A percentile compares a stretch with the other conserved stretches of the same genome.
These are phyloP conservation scores for Centropristis striata DNA, from an alignment of 2,113 vertebrate genomes.

Conservation along the genomic window DNA sequence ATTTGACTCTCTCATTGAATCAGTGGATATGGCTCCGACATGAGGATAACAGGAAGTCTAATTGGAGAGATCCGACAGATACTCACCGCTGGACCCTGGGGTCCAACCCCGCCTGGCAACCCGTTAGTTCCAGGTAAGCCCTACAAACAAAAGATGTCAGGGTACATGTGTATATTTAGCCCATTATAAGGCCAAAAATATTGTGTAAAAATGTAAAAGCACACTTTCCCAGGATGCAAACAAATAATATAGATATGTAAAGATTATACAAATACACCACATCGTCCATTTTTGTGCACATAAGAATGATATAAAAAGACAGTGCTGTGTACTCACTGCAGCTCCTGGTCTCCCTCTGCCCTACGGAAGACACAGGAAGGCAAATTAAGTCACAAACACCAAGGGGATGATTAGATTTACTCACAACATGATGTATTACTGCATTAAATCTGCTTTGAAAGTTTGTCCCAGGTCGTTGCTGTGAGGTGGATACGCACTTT, in stretches of 20 bases:
- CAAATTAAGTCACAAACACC: conserved; percentile 74
- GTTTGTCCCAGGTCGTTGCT: conserved; percentile 21
- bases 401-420: conserved; percentile 22
- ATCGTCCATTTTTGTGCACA: background rate
- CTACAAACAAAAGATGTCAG: conserved; percentile 76
- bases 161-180: conserved; percentile 6
- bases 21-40: background rate
- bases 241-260: background rate
- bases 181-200: conserved; percentile 20
- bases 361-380: conserved; percentile 85
- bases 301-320: background rate
- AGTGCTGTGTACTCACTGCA: conserved; percentile 87
- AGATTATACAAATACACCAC: background rate
- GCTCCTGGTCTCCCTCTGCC: conserved; percentile 96
- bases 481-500: background rate
- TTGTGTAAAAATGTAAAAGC: no score
- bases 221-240: background rate
- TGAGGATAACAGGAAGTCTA: conserved; percentile 29
- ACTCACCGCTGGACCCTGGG: conserved; percentile 92
- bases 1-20: conserved; percentile 18
- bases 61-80: conserved; percentile 5
- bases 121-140: conserved; percentile 94
- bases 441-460: conserved; percentile 2
- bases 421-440: background rate
- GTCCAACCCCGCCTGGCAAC: conserved; percentile 90